phyloP scores from a whole-genome alignment of 2,113 vertebrate genomes.

The Caloenas nicobarica region DNA sequence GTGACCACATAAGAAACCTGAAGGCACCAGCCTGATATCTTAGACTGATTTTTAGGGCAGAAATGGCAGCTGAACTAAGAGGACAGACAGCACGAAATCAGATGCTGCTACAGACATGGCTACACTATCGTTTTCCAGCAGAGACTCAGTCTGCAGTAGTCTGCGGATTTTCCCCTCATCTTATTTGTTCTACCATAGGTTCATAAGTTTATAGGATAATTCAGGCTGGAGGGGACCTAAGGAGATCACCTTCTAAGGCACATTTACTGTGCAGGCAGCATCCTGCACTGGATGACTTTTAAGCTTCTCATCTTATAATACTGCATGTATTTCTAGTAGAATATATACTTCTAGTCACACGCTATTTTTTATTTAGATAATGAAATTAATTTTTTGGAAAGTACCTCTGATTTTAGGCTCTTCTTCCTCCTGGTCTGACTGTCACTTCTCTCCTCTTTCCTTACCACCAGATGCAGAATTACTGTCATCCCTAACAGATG shows the following conservation, averaged over 20 bases:
- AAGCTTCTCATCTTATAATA: not conserved
- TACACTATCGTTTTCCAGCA: not conserved
- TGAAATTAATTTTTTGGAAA: slow-evolving; percentile 63
- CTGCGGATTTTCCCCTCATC: not conserved
- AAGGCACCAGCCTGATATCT: not conserved
- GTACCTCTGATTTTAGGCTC: slow-evolving; percentile 47
- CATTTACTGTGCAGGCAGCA: not conserved
- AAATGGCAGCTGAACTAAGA: not conserved
- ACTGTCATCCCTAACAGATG: slow-evolving; percentile 59
- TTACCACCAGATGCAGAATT: slow-evolving; percentile 50
- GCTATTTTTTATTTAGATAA: slow-evolving; percentile 47
- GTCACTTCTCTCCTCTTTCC: slow-evolving; percentile 59
- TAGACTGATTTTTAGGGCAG: not conserved
- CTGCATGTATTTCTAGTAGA: not conserved
- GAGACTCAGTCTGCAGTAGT: not conserved
- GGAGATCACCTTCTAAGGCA: not conserved
- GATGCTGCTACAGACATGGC: not conserved
- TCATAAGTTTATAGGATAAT: not conserved
- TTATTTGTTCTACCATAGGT: not conserved
- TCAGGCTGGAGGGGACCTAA: not conserved
- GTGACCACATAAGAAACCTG: not conserved
- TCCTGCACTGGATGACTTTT: not conserved
- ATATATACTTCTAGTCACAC: not conserved
- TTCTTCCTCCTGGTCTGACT: slow-evolving; percentile 51
- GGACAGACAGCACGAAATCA: not conserved